phyloP scores from a whole-genome alignment of 2,888 invertebrate genomes.

The Drosophila merina region DNA sequence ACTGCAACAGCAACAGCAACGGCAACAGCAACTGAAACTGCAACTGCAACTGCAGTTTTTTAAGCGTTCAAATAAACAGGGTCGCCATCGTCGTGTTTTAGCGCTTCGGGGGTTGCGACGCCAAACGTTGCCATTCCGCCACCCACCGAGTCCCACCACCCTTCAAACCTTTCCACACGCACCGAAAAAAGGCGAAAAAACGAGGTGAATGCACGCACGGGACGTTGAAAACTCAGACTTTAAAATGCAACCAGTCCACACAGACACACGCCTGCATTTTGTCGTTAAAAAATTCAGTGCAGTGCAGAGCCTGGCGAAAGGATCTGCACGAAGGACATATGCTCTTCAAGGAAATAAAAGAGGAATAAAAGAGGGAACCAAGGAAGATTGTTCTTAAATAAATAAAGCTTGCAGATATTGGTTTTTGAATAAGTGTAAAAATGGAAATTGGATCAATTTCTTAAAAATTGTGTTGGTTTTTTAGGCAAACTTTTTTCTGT shows the following conservation, averaged over 20 bases:
- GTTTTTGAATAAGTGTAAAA: no score
- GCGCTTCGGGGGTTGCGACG: conserved; percentile 63
- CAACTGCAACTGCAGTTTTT: conserved; percentile 60
- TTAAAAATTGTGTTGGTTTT: no score
- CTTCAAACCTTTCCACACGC: conserved; percentile 66
- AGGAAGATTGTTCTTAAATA: neutral
- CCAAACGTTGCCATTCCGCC: conserved; percentile 40
- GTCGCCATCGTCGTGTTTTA: conserved; percentile 59
- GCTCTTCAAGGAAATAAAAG: conserved; percentile 17
- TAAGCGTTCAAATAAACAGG: conserved; percentile 75
- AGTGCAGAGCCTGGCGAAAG: neutral
- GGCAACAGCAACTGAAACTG: conserved; percentile 21
- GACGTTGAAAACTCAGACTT: conserved; percentile 80
- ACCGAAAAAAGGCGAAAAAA: conserved; percentile 74
- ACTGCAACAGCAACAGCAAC: conserved; percentile 58
- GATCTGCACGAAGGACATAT: conserved; percentile 11
- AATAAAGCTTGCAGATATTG: neutral
- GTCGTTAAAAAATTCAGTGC: conserved; percentile 40
- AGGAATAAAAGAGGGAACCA: neutral
- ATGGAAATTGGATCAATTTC: no score
- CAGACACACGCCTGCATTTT: conserved; percentile 48
- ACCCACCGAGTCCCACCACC: conserved; percentile 6
- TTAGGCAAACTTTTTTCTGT: no score
- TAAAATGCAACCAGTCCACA: conserved; percentile 73
- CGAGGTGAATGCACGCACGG: conserved; percentile 83